Base-by-base conservation (phyloP, 2,797 vertebrate species). In the Gouania willdenowi region DNA sequence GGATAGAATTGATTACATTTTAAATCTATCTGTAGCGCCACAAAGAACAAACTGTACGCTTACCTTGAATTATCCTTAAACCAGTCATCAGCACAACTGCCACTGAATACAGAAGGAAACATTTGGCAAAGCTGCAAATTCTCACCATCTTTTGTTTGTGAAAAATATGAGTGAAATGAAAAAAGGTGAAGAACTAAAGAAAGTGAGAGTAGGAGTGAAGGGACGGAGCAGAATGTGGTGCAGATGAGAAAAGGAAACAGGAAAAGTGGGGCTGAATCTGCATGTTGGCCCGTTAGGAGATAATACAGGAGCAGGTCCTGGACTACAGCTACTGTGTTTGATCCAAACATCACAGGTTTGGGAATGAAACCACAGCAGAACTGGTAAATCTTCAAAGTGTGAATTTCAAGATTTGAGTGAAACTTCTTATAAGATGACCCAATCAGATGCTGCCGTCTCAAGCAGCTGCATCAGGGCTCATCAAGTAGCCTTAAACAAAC, bases 261-360 rank as follows among this genome's bases (percentile, higher is more conserved):
- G 81, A 87, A 87, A 72, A 30, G 0, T 1, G 13, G 47, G 83
- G 83, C 81, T 65, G 69, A 52, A 66, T 61, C 85, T 88, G 86
- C 65, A 37, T 6, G 47, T 37, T 53, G 82, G 41, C 82, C 81
- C 56, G 28, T 17, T 1, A 21, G 2, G 21, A 59, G 64, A 81
- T 69, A 70, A 39, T 41, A 29, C 22, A 12, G 21, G 6, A 13
- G 30, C 14, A 25, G 6, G 18, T 49, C 13, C 14, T 13, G 13
- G 13, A 14, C 13, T 13, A 2, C 14, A 13, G 13, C 14, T 14
- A 19, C n/a, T 1, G 2, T 1, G 5, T 12, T 21, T 14, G 13
- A 14, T 14, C 13, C 13, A 13, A 13, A 3, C 13, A 13, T n/a
- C n/a, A n/a, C n/a, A n/a, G n/a, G n/a, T n/a, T n/a, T n/a, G n/a